phyloP scores from a whole-genome alignment of 2,797 vertebrate species.

The Epinephelus malabaricus region DNA sequence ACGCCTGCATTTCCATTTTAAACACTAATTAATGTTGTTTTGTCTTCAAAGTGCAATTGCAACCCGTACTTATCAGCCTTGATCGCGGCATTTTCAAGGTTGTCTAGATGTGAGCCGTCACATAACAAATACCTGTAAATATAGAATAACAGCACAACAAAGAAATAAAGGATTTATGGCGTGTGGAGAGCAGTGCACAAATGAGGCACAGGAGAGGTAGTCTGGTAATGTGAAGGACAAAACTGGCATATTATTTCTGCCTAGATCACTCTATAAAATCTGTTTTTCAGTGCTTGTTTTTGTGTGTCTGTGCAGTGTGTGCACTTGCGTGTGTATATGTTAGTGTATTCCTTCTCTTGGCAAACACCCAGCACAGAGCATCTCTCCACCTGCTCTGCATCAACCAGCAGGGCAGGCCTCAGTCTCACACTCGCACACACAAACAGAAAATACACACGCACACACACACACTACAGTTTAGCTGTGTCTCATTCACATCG shows the following conservation, averaged over 20 bases:
- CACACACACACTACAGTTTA: slow-evolving; percentile 41
- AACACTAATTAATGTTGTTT: slow-evolving; percentile 81
- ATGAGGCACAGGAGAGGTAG: slow-evolving; percentile 77
- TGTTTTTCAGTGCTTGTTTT: slow-evolving; percentile 38
- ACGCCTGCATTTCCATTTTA: slow-evolving; percentile 74
- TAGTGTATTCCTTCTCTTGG: slow-evolving; percentile 57
- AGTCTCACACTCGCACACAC: slow-evolving; percentile 19
- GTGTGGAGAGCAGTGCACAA: slow-evolving; percentile 66
- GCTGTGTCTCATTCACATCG: slow-evolving; percentile 73
- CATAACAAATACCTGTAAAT: slow-evolving; percentile 79
- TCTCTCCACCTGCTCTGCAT: slow-evolving; percentile 73
- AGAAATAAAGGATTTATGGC: slow-evolving; percentile 72
- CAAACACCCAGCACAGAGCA: slow-evolving; percentile 61
- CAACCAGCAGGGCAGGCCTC: slow-evolving; percentile 62
- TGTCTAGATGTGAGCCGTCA: slow-evolving; percentile 78
- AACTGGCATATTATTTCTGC: slow-evolving; percentile 70
- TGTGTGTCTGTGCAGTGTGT: slow-evolving; percentile 29
- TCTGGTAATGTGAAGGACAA: slow-evolving; percentile 80
- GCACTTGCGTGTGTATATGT: slow-evolving; percentile 33
- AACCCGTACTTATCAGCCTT: slow-evolving; percentile 76
- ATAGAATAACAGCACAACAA: slow-evolving; percentile 80
- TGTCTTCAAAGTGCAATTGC: slow-evolving; percentile 82
- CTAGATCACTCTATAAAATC: slow-evolving; percentile 57
- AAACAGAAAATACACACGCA: slow-evolving; percentile 22
- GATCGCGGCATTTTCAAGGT: slow-evolving; percentile 79